These are phyloP conservation scores for Macrosoma leucophasiata DNA, from an alignment of 2,888 invertebrate genomes.

Conservation along the genomic window DNA sequence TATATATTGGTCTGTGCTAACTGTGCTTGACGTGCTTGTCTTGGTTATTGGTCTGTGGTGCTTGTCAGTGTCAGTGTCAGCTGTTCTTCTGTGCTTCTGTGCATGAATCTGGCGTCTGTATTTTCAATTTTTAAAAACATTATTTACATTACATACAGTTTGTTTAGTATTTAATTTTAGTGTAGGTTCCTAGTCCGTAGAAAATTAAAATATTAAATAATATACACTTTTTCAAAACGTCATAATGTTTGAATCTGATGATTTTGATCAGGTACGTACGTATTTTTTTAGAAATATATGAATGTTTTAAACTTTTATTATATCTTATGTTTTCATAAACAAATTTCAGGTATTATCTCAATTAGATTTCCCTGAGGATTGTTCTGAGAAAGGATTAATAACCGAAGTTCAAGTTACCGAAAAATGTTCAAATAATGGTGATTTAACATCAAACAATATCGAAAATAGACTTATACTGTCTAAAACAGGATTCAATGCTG, in stretches of 20 bases:
- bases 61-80: too few species aligned
- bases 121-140: too few species aligned
- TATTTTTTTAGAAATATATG: background rate
- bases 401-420: background rate
- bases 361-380: constrained; percentile 50
- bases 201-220: too few species aligned
- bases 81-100: too few species aligned
- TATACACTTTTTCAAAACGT: too few species aligned
- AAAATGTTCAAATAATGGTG: background rate
- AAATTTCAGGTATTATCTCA: constrained; percentile 56
- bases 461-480: background rate
- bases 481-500: background rate
- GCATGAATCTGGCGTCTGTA: too few species aligned
- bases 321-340: background rate
- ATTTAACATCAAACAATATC: background rate
- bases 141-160: too few species aligned
- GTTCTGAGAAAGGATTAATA: constrained; percentile 2
- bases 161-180: too few species aligned
- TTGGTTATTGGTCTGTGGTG: too few species aligned
- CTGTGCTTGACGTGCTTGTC: too few species aligned
- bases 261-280: constrained; percentile 56
- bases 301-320: constrained; percentile 4
- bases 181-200: too few species aligned
- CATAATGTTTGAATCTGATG: constrained; percentile 70
- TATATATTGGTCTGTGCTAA: too few species aligned